Conservation (phyloP, 1,140 invertebrate genomes). For the Lethrus apterus region DNA sequence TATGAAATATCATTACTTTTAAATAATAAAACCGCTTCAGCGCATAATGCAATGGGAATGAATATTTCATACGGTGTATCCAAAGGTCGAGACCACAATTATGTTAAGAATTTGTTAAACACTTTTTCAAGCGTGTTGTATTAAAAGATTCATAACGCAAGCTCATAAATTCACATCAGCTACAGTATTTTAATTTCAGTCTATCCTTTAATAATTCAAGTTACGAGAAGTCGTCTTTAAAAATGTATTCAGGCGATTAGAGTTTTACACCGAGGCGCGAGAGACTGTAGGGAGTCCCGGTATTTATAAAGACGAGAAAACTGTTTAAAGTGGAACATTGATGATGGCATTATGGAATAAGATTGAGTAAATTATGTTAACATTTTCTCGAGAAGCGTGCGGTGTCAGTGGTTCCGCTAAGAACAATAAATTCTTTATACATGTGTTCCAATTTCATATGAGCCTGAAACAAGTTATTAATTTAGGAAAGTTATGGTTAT, state of each 20-base stretch:
- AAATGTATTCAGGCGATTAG: constrained; percentile 28
- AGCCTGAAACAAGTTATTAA: too few relatives aligned
- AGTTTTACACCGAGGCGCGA: constrained; percentile 19
- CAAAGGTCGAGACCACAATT: constrained; percentile 18
- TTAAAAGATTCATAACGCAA: constrained; percentile 24
- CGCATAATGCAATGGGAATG: constrained; percentile 8
- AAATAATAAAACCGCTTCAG: constrained; percentile 2
- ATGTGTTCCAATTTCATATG: too few relatives aligned
- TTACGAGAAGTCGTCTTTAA: constrained; percentile 26
- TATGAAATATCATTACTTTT: constrained; percentile 9
- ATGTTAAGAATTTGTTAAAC: constrained; percentile 24
- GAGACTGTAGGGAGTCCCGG: constrained; percentile 14
- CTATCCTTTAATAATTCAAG: constrained; percentile 29
- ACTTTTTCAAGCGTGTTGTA: constrained; percentile 21
- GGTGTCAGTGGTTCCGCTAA: too few relatives aligned
- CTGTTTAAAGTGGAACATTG: constrained; percentile 26
- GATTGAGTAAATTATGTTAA: constrained; percentile 19
- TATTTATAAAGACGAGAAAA: constrained; percentile 27
- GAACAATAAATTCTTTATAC: too few relatives aligned
- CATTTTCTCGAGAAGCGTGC: constrained; percentile 13
- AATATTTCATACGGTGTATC: constrained; percentile 13
- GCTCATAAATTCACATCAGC: constrained; percentile 24
- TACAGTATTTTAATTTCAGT: constrained; percentile 27
- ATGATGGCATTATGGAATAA: constrained; percentile 19
- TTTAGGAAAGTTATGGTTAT: too few relatives aligned